These are phyloP conservation scores for Halcyon senegalensis DNA, from an alignment of 2,113 vertebrate species.

Conservation along the genomic window DNA sequence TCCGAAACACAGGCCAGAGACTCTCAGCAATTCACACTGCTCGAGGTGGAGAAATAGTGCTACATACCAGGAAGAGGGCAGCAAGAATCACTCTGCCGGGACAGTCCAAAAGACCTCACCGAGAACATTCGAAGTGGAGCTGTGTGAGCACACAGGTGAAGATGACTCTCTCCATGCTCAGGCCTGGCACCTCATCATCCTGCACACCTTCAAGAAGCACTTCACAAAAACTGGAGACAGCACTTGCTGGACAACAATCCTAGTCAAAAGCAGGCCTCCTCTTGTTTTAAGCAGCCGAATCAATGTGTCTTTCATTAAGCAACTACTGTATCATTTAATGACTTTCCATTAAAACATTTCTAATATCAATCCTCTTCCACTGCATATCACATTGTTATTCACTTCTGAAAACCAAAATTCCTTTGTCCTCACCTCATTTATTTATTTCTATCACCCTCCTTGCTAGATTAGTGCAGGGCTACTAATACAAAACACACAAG, in stretches of 20 bases:
- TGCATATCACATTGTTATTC: background rate
- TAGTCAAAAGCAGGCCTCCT: background rate
- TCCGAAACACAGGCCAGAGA: background rate
- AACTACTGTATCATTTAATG: background rate
- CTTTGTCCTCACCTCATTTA: background rate
- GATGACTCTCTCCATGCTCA: accelerated
- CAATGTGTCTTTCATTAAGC: background rate
- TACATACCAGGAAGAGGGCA: background rate
- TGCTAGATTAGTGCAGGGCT: background rate
- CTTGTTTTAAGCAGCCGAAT: background rate
- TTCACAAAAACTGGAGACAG: background rate
- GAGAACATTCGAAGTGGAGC: accelerated
- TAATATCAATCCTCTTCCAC: background rate
- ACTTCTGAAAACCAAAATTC: background rate
- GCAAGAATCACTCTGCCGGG: background rate
- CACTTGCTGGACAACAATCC: background rate
- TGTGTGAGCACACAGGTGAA: accelerated
- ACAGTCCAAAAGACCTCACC: background rate
- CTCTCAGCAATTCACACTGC: accelerated
- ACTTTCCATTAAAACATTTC: background rate
- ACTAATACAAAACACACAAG: background rate
- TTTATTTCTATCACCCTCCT: background rate
- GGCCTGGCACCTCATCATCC: background rate
- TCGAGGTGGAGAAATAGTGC: background rate
- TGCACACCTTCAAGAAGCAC: background rate